phyloP scores from a whole-genome alignment of 2,113 vertebrate genomes.

The Gallinago media region DNA sequence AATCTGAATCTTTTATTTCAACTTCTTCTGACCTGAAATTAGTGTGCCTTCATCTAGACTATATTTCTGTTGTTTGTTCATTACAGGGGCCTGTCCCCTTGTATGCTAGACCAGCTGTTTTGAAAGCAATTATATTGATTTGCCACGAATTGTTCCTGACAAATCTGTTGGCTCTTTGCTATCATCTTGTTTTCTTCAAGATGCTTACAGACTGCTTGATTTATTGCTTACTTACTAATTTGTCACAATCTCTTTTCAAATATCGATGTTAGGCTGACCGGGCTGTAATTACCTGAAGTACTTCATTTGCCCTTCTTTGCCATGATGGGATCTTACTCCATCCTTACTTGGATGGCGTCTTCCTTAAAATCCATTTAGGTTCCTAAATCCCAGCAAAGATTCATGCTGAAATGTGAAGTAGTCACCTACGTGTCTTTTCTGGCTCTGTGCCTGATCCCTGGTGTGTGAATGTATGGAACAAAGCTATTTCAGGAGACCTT shows the following conservation, averaged over 20 bases:
- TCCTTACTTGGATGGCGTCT: neutral
- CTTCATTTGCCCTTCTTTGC: neutral
- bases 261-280: neutral
- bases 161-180: neutral
- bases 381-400: neutral
- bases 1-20: neutral
- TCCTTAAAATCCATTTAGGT: neutral
- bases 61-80: neutral
- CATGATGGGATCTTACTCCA: rapidly evolving
- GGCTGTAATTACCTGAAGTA: neutral
- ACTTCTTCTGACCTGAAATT: neutral
- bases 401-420: neutral
- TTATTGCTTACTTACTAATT: constrained; percentile 29
- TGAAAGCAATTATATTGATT: constrained; percentile 35
- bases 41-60: neutral
- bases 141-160: neutral
- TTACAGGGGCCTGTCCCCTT: neutral
- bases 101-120: neutral
- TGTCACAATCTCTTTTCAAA: constrained; percentile 9
- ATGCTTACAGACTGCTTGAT: neutral
- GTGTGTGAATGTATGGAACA: neutral
- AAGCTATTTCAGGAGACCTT: neutral
- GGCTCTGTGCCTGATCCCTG: neutral
- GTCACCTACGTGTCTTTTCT: neutral
- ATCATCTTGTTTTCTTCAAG: constrained; percentile 12